Percentiles rank a stretch among this genome's conserved stretches.
Conservation (phyloP, 2,888 invertebrate genomes). For the Atrina japonica region DNA sequence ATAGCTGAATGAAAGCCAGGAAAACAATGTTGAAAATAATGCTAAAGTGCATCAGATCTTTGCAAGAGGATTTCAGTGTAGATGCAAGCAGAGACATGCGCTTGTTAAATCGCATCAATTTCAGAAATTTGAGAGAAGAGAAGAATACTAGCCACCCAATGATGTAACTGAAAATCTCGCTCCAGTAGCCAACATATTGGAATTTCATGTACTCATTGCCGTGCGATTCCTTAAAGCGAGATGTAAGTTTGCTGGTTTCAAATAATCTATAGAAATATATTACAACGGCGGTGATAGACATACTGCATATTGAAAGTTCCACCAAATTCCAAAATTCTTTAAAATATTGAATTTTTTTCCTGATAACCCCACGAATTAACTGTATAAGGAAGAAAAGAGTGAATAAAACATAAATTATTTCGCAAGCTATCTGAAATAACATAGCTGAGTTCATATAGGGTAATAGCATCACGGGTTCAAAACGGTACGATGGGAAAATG, state of each 20-base stretch:
- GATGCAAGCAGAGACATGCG: conserved; percentile 75
- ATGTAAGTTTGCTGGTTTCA: conserved; percentile 77
- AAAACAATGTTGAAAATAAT: conserved; percentile 79
- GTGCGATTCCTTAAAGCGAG: conserved; percentile 79
- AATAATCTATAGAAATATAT: conserved; percentile 77
- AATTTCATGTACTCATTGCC: conserved; percentile 80
- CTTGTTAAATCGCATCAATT: conserved; percentile 82
- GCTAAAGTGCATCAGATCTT: conserved; percentile 76
- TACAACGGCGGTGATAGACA: conserved; percentile 76
- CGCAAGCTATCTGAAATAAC: conserved; percentile 75
- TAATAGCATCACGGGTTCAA: conserved; percentile 79
- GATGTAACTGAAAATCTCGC: conserved; percentile 81
- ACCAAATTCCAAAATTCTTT: conserved; percentile 75
- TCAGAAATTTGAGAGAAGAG: conserved; percentile 82
- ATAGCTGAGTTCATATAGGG: conserved; percentile 73
- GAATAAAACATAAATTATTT: conserved; percentile 72
- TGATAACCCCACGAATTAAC: conserved; percentile 73
- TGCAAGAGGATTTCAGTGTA: conserved; percentile 72
- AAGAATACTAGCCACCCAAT: conserved; percentile 82
- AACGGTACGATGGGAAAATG: conserved; percentile 72
- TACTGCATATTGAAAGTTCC: conserved; percentile 73
- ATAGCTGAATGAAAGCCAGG: conserved; percentile 79
- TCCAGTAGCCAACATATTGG: conserved; percentile 81
- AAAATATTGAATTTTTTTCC: conserved; percentile 75
- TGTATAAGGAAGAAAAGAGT: conserved; percentile 79